Base-by-base conservation (phyloP, 2,888 invertebrate species). In the Stenolophus ochropezus region DNA sequence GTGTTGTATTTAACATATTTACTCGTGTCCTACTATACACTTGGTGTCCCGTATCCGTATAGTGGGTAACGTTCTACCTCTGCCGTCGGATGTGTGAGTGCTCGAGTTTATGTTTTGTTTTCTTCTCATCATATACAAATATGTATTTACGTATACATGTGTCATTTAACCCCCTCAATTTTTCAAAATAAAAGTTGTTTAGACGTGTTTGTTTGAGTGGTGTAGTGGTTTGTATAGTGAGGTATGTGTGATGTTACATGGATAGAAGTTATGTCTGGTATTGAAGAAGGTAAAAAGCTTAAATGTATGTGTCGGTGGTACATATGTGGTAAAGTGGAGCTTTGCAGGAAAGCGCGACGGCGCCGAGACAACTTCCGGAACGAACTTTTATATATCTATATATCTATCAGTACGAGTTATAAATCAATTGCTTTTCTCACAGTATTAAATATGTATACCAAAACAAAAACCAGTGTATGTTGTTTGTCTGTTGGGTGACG, bases 361-460 rank as follows among this genome's bases (percentile, higher is more conserved):
- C 25, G 53, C 33, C 27, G 75, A 53, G 16, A 53, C 18, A 53
- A 53, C 75, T 75, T 75, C 27, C 53, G 56, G 56, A 56, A 75
- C 75, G 51, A 75, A 27, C 75, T 53, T 49, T 73, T 73, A 42
- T 73, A 53, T 25, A 53, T 75, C 25, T 75, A 16, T 53, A 53
- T 75, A 53, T 73, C 47, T 73, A 20, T 21, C 20, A 25, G 27
- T 53, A 53, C 49, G 49, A 49, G 49, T 73, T 33, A 75, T 56
- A 75, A 73, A 75, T 75, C 51, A 53, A 27, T 75, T 75, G 73
- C 47, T 27, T 75, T 75, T 23, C 25, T 27, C 75, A 33, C 51
- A n/a, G 73, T 20, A 23, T 23, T 73, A 73, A 21, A 73, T 42
- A 42, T 42, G 33, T 75, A 25, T 27, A 53, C 25, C 51, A 56